Evolutionary conservation across 2,888 invertebrate species (phyloP), one percentile per base, ranked within the genome.

Genomic region (Noctua comes): DNA sequence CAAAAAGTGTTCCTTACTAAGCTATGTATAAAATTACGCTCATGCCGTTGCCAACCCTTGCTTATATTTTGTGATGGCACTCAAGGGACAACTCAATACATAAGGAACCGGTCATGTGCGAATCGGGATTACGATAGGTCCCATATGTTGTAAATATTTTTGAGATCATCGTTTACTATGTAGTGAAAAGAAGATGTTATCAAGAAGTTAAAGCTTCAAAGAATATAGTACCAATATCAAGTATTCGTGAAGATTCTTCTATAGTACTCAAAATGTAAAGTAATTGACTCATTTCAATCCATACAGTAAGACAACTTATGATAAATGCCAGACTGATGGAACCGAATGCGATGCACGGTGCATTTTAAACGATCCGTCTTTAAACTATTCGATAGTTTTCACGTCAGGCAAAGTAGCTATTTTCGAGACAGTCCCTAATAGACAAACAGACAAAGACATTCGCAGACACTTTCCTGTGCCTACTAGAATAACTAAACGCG

Each of bases 31-130:
- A 89, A 89, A 89, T 89, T 89, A 89, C 87, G 80, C 73, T 87
- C 85, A 76, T 76, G 80, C 79, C 86, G 79, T 80, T 87, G 65
- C 68, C 80, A 88, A 76, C 88, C 87, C 88, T 88, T 88, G 88
- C 87, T 87, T 88, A 89, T 88, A 87, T 89, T 89, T 87, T 86
- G 78, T 81, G 88, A 89, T 87, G 84, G 77, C 80, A 48, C 89
- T 76, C 89, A 76, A 88, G 89, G 89, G 88, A 89, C 86, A 78
- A 84, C 89, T 89, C 86, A 87, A 89, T 87, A 89, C 82, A 89
- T 89, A 89, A 89, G 88, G 82, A 89, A 86, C 88, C 88, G 88
- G 89, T 87, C 89, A 89, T 87, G 88, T 86, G 89, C 86, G 86
- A 88, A 86, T 88, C 88, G 88, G 88, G 89, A 89, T 88, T 88